phyloP scores from a whole-genome alignment of 2,888 invertebrate genomes.

The Gastrophysa polygoni region DNA sequence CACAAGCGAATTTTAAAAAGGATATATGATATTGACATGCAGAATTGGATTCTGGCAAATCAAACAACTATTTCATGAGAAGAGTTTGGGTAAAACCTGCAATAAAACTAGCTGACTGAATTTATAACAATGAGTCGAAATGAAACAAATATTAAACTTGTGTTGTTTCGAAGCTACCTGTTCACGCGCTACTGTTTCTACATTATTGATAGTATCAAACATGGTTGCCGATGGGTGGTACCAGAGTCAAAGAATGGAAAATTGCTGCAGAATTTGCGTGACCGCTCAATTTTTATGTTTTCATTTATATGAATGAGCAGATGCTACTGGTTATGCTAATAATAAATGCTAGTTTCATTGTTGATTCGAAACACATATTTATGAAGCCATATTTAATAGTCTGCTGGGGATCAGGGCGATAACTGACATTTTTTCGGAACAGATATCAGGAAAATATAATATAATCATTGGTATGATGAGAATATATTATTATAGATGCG shows the following conservation, averaged over 20 bases:
- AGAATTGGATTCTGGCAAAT: too few species aligned
- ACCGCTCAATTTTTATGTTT: conserved; percentile 15
- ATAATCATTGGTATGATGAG: too few species aligned
- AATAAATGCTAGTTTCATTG: conserved; percentile 9
- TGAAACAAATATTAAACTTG: too few species aligned
- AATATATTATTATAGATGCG: too few species aligned
- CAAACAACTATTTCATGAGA: too few species aligned
- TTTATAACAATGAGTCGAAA: too few species aligned
- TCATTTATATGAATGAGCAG: conserved; percentile 12
- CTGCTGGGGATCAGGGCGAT: background rate
- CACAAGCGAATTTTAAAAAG: too few species aligned
- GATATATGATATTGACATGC: too few species aligned
- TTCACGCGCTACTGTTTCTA: background rate
- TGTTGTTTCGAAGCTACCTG: too few species aligned
- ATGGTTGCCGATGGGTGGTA: conserved; percentile 3
- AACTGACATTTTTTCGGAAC: background rate
- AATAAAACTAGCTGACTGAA: too few species aligned
- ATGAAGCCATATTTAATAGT: background rate
- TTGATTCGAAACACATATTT: background rate
- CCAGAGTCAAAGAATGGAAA: conserved; percentile 6
- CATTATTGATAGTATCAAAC: background rate
- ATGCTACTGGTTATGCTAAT: conserved; percentile 25
- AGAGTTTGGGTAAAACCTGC: too few species aligned
- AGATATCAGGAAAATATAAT: too few species aligned
- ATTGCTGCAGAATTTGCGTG: conserved; percentile 17